Percentiles rank a stretch among this genome's conserved stretches.
These are phyloP conservation scores for Philaenus spumarius DNA, from an alignment of 1,140 invertebrate genomes.

Conservation along the genomic window DNA sequence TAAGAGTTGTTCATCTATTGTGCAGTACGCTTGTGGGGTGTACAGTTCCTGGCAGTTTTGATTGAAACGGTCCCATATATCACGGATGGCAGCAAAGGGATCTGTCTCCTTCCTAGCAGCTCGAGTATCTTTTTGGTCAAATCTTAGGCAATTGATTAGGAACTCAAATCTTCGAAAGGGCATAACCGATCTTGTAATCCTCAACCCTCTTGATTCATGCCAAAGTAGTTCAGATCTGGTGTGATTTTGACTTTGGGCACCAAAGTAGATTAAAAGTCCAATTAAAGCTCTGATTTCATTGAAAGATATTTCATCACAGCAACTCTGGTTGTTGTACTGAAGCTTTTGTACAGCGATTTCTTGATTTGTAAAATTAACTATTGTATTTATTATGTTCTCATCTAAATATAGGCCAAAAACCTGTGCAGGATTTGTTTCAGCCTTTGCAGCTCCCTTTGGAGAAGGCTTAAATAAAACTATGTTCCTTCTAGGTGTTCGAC, in stretches of 20 bases:
- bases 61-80: conserved; percentile 24
- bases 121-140: conserved; percentile 26
- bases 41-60: too few species aligned
- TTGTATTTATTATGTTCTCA: background rate
- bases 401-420: background rate
- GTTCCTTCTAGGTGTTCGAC: conserved; percentile 9
- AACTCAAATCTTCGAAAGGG: conserved; percentile 24
- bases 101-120: conserved; percentile 16
- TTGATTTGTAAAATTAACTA: background rate
- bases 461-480: background rate
- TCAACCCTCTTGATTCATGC: conserved; percentile 15
- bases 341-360: background rate
- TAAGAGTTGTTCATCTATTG: too few species aligned
- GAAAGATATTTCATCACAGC: background rate
- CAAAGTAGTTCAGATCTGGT: conserved; percentile 12
- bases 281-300: conserved; percentile 15
- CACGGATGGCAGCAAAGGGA: conserved; percentile 24
- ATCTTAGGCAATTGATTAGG: conserved; percentile 18
- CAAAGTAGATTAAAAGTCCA: conserved; percentile 8
- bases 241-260: conserved; percentile 7
- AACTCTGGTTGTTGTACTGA: background rate
- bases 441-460: conserved; percentile 3
- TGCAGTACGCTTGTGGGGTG: too few species aligned
- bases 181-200: conserved; percentile 24
- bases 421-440: conserved; percentile 1